A percentile compares a stretch with the other conserved stretches of the same genome.
Conservation (phyloP, 1,140 invertebrate species). For the Ephestia elutella region DNA sequence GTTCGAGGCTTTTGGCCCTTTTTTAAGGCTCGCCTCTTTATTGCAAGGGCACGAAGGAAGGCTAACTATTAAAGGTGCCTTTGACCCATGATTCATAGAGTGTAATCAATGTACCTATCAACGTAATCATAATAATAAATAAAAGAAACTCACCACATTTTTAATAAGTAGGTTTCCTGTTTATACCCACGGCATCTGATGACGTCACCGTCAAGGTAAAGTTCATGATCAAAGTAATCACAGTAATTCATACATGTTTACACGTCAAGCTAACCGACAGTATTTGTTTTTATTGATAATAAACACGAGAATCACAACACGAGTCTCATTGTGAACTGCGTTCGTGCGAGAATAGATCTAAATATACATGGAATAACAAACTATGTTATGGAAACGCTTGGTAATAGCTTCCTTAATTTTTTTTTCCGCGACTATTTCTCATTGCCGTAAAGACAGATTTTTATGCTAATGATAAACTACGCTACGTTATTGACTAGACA, state of each 20-base stretch:
- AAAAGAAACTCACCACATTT: conserved; percentile 19
- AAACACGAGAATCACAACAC: not conserved
- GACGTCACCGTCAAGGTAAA: conserved; percentile 1
- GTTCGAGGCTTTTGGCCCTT: too few relatives aligned
- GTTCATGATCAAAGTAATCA: conserved; percentile 2
- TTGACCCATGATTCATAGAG: too few relatives aligned
- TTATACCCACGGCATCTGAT: not conserved
- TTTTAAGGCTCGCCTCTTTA: too few relatives aligned
- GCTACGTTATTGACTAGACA: not conserved
- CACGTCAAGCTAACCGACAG: not conserved
- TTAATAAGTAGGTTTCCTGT: not conserved
- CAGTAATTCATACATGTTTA: not conserved
- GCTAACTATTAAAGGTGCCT: too few relatives aligned
- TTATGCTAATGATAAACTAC: not conserved
- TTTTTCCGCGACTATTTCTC: not conserved
- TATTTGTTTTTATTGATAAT: not conserved
- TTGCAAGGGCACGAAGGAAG: too few relatives aligned
- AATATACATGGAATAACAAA: not conserved
- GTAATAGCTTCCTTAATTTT: not conserved
- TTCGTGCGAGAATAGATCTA: conserved; percentile 2
- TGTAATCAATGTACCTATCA: too few relatives aligned
- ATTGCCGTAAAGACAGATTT: not conserved
- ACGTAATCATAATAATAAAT: too few relatives aligned
- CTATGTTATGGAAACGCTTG: not conserved
- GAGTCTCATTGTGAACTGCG: not conserved